Percentiles rank a stretch among this genome's conserved stretches.
Conservation (phyloP, 1,140 invertebrate species). For the Sweltsa coloradensis region DNA sequence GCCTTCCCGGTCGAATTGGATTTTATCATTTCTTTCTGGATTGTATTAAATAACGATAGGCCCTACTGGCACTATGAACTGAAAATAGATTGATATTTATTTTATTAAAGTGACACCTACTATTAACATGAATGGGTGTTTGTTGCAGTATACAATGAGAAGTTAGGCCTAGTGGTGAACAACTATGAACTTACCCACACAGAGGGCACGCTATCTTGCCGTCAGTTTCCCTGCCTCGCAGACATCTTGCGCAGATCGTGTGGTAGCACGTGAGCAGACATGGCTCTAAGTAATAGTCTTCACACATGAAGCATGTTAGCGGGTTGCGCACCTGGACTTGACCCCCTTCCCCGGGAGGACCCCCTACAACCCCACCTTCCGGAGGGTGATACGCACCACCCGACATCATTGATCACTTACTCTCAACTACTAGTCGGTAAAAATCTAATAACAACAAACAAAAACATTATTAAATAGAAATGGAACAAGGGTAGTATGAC, state of each 20-base stretch:
- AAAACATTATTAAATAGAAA: too few species aligned
- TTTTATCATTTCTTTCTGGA: too few species aligned
- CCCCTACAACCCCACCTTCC: conserved; percentile 2
- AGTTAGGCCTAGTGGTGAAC: neutral
- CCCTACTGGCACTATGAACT: too few species aligned
- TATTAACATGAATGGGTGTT: too few species aligned
- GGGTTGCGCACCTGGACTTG: conserved; percentile 36
- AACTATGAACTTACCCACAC: conserved; percentile 42
- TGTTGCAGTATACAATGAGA: neutral
- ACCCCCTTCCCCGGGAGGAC: conserved; percentile 4
- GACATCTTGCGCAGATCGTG: conserved; percentile 51
- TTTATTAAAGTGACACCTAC: too few species aligned
- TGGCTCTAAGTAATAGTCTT: conserved; percentile 53
- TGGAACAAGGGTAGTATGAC: too few species aligned
- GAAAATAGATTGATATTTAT: neutral
- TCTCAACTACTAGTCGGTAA: too few species aligned
- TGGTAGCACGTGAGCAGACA: conserved; percentile 54
- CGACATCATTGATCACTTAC: conserved; percentile 9
- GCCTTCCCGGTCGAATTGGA: too few species aligned
- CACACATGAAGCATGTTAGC: conserved; percentile 48
- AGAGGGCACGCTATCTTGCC: conserved; percentile 47
- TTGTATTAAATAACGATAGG: too few species aligned
- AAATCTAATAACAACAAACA: too few species aligned
- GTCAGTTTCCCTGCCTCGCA: conserved; percentile 44
- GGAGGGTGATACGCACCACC: conserved; percentile 1